Evolutionary conservation across 2,797 vertebrate species (phyloP).

Genomic region (Cygnus olor): DNA sequence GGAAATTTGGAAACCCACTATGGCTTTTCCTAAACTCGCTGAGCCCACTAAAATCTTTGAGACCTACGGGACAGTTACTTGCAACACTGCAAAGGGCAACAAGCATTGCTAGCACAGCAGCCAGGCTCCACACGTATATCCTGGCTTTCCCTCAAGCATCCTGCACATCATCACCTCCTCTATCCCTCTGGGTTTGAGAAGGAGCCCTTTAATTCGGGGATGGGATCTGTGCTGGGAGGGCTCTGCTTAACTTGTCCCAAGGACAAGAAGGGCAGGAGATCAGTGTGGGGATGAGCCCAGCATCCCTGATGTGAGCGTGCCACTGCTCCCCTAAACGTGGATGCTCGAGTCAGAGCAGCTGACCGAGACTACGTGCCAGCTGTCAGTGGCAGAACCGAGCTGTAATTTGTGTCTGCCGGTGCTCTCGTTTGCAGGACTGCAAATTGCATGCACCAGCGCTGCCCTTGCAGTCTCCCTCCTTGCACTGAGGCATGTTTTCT

Average conservation of each 20-base stretch:
- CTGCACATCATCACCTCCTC: neutral
- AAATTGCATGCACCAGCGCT: neutral
- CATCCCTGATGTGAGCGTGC: neutral
- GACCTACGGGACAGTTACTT: neutral
- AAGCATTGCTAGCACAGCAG: neutral
- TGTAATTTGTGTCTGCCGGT: neutral
- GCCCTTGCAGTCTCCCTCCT: neutral
- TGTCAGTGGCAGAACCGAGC: neutral
- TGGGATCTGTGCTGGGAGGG: neutral
- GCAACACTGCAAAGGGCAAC: neutral
- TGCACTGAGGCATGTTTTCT: fast-evolving
- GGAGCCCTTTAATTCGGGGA: neutral
- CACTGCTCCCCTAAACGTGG: neutral
- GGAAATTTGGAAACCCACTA: neutral
- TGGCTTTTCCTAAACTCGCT: neutral
- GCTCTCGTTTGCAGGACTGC: neutral
- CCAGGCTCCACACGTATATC: neutral
- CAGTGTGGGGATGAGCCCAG: neutral
- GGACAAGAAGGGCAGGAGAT: neutral
- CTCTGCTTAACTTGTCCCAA: neutral
- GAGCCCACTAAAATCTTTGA: neutral
- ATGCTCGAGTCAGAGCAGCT: neutral
- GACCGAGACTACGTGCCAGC: neutral
- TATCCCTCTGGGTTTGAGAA: neutral
- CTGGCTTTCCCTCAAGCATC: neutral